Evolutionary conservation across 1,140 invertebrate species (phyloP), one percentile per base, ranked within the genome.

Genomic region (Brachionus asplanchnoidis): DNA sequence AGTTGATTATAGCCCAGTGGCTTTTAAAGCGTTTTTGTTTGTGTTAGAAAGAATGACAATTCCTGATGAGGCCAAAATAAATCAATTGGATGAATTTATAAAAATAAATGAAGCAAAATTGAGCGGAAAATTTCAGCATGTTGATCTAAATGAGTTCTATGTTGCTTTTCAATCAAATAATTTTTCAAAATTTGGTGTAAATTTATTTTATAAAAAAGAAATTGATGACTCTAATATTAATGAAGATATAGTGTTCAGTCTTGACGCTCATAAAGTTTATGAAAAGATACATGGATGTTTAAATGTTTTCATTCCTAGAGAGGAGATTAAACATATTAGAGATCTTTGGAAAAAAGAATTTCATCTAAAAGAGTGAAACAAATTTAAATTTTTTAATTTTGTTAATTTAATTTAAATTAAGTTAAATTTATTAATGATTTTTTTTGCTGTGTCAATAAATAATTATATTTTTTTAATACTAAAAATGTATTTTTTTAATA

Each of bases 331-430:
- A 7, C 68, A 73, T 9, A 73, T 73, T 17, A 44, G 68, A 73
- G 17, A 42, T 73, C 36, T 73, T n/a, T 73, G 68, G 68, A 73
- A 73, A 73, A 73, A 73, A 73, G 8, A 73, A 12, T 73, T 73
- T 46, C 12, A 40, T 28, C 3, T 68, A n/a, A 36, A 40, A 32
- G 17, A 60, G 20, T 60, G 8, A 60, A 20, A 60, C 14, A 53
- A n/a, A 5, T 50, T 50, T 17, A 20, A 60, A 60, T 20, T 7
- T 53, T 53, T 53, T 5, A 50, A 53, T 53, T 53, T 17, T 36
- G 0, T 14, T 1, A 17, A 60, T 60, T 9, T 8, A 60, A 60
- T 60, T 9, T 23, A 60, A 60, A 20, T 60, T 23, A 26, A 60
- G 17, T 60, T 17, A 9, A 20, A 56, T 50, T 50, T 6, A 56